Evolutionary conservation across 1,140 invertebrate genomes (phyloP).

Genomic region (Meloidogyne hapla): DNA sequence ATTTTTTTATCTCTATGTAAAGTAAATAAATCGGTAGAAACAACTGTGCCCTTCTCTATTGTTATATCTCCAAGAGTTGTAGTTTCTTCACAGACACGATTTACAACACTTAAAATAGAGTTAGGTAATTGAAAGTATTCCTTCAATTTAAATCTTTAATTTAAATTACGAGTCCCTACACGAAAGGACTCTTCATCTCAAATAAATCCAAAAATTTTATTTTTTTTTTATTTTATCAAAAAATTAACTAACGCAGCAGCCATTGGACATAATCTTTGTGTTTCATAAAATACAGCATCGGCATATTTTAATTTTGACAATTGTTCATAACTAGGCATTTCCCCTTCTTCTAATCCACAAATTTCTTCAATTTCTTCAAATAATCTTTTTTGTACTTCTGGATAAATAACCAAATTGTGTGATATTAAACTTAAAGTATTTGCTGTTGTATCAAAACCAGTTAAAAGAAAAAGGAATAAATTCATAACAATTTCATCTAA

Average conservation of each 20-base stretch:
- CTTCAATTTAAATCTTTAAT: too few species aligned
- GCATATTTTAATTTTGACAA: constrained; percentile 52
- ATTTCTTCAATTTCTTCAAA: constrained; percentile 66
- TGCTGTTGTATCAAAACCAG: constrained; percentile 75
- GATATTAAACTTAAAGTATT: constrained; percentile 72
- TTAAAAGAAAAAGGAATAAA: constrained; percentile 66
- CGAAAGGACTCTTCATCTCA: too few species aligned
- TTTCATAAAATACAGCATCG: constrained; percentile 58
- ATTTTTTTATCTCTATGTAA: constrained; percentile 41
- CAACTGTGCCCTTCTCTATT: constrained; percentile 37
- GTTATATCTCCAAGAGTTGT: constrained; percentile 37
- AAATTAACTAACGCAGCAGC: constrained; percentile 27
- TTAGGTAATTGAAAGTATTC: too few species aligned
- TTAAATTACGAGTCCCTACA: too few species aligned
- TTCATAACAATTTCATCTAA: constrained; percentile 66
- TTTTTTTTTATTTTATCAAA: not conserved
- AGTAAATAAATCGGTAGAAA: constrained; percentile 41
- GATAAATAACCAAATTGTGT: constrained; percentile 72
- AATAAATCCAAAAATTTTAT: too few species aligned
- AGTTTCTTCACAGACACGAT: constrained; percentile 38
- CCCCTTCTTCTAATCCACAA: constrained; percentile 39
- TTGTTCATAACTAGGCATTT: constrained; percentile 50
- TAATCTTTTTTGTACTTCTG: constrained; percentile 70
- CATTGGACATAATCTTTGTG: constrained; percentile 54
- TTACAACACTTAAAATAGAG: constrained; percentile 23